These are phyloP conservation scores for Dasypolia templi DNA, from an alignment of 2,888 invertebrate genomes.

Conservation along the genomic window DNA sequence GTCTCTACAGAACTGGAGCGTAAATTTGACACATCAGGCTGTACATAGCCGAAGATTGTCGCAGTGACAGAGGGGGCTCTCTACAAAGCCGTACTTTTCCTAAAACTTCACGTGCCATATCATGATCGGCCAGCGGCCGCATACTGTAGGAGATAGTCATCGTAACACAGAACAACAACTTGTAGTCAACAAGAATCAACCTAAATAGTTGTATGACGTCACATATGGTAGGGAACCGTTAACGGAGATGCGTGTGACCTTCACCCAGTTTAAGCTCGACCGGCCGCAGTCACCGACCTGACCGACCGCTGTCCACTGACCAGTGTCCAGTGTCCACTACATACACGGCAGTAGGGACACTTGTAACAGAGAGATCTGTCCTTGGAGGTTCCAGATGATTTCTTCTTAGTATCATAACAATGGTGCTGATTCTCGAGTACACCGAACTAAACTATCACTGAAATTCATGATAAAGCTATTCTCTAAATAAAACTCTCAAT, in stretches of 20 bases:
- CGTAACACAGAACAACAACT: not conserved
- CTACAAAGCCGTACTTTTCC: no score
- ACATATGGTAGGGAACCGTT: conserved; percentile 42
- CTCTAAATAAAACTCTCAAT: no score
- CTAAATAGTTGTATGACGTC: conserved; percentile 40
- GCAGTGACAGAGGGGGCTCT: no score
- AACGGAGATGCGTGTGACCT: conserved; percentile 64
- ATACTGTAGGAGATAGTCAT: no score
- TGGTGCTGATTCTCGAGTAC: no score
- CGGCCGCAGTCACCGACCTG: conserved; percentile 41
- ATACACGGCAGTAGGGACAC: not conserved
- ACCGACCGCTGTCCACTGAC: conserved; percentile 22
- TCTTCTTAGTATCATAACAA: not conserved
- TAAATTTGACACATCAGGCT: no score
- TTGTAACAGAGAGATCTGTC: not conserved
- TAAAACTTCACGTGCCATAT: no score
- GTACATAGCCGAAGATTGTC: no score
- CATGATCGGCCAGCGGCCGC: no score
- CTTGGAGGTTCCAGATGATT: not conserved
- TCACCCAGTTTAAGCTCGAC: conserved; percentile 60
- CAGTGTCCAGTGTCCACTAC: not conserved
- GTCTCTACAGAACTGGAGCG: no score
- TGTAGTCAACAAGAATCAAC: conserved; percentile 19
- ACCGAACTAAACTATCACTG: no score
- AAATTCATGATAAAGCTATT: no score